Evolutionary conservation across 1,140 invertebrate genomes (phyloP), one percentile per base, ranked within the genome.

Genomic region (Tetragonula clypearis): DNA sequence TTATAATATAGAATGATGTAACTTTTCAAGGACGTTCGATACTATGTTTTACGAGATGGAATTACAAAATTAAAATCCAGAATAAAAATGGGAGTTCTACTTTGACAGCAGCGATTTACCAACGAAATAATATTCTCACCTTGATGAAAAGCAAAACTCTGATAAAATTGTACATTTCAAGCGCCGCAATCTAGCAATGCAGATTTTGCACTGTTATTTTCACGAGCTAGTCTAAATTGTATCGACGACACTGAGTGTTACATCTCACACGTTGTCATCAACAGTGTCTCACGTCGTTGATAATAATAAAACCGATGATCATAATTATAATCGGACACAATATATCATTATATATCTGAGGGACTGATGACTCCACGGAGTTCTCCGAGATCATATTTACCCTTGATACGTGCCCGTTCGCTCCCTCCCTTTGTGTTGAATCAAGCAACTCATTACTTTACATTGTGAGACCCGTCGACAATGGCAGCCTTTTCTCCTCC

Each of bases 381-480:
- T 53, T 79, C 55, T 60, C 53, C 56, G 26, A 62, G 66, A 30
- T 80, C 60, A 56, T 60, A 23, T 86, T 69, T 79, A 79, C 77
- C 69, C 62, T 30, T 73, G 56, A 23, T 77, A 19, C 76, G 23
- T 75, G 15, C 12, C 56, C 56, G 19, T 19, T 66, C n/a, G 30
- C 55, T 73, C 56, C 56, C 80, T 73, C 62, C 49, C 76, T 66
- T 62, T 84, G 19, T 66, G 55, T 72, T 77, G 74, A 80, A 86
- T 88, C 87, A 69, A 76, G 79, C 80, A 77, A 88, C 84, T 88
- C 86, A 83, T 88, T 88, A 86, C 79, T 88, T 86, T 80, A 80
- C 66, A 83, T 86, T 88, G 87, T 79, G 76, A 53, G 53, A 76
- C 53, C 65, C 49, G 62, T 21, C 76, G 72, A 88, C 85, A 86